These are phyloP conservation scores for Zeugodacus cucurbitae DNA, from an alignment of 1,140 invertebrate genomes.

Conservation along the genomic window DNA sequence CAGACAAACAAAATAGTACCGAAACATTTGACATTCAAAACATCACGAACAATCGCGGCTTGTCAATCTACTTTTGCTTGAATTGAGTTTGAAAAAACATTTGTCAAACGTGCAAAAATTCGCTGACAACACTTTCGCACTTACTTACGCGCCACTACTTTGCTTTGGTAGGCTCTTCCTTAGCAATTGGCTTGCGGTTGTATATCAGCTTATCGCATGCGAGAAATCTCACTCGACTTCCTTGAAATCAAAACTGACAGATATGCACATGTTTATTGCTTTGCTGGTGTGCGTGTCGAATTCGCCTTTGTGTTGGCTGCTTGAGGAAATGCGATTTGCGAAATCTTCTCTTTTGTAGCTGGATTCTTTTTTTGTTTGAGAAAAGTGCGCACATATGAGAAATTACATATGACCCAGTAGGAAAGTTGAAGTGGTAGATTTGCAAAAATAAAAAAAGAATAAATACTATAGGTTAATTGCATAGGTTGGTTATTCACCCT, in stretches of 20 bases:
- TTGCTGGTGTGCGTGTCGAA: neutral
- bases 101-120: slow-evolving; percentile 37
- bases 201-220: neutral
- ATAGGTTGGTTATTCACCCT: too few species aligned
- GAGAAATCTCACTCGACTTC: neutral
- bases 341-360: neutral
- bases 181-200: neutral
- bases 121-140: slow-evolving; percentile 3
- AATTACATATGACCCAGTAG: neutral
- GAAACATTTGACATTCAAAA: neutral
- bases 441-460: too few species aligned
- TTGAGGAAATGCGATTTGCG: neutral
- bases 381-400: neutral
- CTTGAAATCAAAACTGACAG: neutral
- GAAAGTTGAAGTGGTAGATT: neutral
- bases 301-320: neutral
- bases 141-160: neutral
- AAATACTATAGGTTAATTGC: too few species aligned
- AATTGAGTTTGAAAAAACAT: slow-evolving; percentile 8
- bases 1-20: neutral
- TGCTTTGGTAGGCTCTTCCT: too few species aligned
- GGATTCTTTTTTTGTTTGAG: neutral
- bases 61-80: slow-evolving; percentile 28
- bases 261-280: neutral
- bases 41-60: neutral